Evolutionary conservation across 2,888 invertebrate species (phyloP).

Genomic region (Agrilus mali): DNA sequence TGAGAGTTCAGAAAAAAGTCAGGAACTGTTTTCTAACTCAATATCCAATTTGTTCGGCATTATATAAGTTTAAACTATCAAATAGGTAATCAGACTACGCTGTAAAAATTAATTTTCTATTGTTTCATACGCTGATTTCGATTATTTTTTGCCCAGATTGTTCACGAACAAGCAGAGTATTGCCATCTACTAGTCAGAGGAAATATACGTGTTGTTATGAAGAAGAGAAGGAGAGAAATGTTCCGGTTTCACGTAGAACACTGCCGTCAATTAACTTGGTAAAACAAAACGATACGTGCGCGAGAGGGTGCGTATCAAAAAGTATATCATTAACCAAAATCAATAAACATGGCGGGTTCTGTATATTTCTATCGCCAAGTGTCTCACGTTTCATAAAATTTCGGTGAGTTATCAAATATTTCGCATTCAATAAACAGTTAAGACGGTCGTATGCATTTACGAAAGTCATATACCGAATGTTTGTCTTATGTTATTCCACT

Average conservation of each 20-base stretch:
- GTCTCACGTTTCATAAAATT: constrained; percentile 24
- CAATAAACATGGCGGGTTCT: constrained; percentile 32
- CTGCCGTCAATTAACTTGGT: not conserved
- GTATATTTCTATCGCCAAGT: constrained; percentile 23
- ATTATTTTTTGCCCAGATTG: too few relatives aligned
- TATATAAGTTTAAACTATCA: too few relatives aligned
- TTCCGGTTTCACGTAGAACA: not conserved
- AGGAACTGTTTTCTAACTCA: too few relatives aligned
- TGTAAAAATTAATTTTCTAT: too few relatives aligned
- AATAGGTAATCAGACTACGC: too few relatives aligned
- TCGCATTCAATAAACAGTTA: not conserved
- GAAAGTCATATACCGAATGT: too few relatives aligned
- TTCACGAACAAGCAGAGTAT: too few relatives aligned
- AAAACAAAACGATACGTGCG: constrained; percentile 1
- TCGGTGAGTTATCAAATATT: constrained; percentile 21
- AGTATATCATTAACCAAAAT: constrained; percentile 25
- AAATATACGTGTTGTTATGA: not conserved
- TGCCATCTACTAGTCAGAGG: not conserved
- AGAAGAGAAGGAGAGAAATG: not conserved
- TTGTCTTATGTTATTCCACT: too few relatives aligned
- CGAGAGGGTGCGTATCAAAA: constrained; percentile 4
- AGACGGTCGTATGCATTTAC: too few relatives aligned
- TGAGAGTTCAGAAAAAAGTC: too few relatives aligned
- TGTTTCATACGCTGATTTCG: too few relatives aligned
- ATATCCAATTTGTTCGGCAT: too few relatives aligned